Conservation (phyloP, 1,140 invertebrate species). For the Nephila pilipes region DNA sequence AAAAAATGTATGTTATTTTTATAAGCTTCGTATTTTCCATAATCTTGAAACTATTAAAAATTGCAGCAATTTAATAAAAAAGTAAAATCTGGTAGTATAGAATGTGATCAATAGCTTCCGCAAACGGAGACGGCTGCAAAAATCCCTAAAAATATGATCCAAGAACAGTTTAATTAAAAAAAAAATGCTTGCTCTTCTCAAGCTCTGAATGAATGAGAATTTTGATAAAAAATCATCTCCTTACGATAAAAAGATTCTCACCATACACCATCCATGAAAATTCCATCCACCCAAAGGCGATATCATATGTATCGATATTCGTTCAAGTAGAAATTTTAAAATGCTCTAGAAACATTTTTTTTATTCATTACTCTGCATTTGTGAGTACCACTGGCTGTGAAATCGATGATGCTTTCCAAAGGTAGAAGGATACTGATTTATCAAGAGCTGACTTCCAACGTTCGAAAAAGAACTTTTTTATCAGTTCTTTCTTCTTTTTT, state of each 20-base stretch:
- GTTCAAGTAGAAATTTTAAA: slow-evolving; percentile 28
- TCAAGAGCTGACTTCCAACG: slow-evolving; percentile 28
- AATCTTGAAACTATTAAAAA: no score
- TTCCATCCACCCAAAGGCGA: slow-evolving; percentile 1
- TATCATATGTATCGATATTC: slow-evolving; percentile 58
- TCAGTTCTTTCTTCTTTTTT: background rate
- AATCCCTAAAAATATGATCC: no score
- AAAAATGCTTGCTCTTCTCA: no score
- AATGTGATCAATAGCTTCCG: no score
- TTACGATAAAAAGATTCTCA: slow-evolving; percentile 10
- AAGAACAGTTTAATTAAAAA: no score
- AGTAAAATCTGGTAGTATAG: no score
- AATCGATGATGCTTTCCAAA: slow-evolving; percentile 42
- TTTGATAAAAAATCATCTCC: background rate
- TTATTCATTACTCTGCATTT: slow-evolving; percentile 41
- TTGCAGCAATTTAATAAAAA: no score
- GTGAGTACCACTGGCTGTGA: slow-evolving; percentile 7
- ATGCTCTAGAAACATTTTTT: slow-evolving; percentile 13
- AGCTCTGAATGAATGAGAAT: no score
- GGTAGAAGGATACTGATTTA: slow-evolving; percentile 8
- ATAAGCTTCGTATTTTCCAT: no score
- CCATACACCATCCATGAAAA: background rate
- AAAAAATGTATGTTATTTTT: no score
- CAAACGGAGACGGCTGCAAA: no score
- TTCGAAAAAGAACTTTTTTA: background rate